Evolutionary conservation across 2,888 invertebrate species (phyloP).

Genomic region (Clivina fossor): DNA sequence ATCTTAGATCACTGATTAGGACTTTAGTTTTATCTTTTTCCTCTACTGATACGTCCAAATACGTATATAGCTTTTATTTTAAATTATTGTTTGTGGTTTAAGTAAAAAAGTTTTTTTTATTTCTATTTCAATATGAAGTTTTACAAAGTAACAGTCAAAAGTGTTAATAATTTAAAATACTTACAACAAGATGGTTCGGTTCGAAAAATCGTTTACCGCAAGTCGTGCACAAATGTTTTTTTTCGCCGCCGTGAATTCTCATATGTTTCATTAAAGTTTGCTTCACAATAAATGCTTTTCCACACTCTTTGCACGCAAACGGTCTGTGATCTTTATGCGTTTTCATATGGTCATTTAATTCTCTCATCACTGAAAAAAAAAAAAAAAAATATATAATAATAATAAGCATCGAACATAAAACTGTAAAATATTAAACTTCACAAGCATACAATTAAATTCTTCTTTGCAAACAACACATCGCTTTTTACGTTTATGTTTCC

Average conservation of each 20-base stretch:
- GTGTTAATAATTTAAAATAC: too few species aligned
- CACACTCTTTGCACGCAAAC: constrained; percentile 46
- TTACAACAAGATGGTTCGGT: constrained; percentile 47
- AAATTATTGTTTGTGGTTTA: too few species aligned
- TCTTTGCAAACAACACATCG: constrained; percentile 47
- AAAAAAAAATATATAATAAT: too few species aligned
- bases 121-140: too few species aligned
- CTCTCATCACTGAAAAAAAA: constrained; percentile 45
- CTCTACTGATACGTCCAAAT: too few species aligned
- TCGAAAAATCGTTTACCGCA: constrained; percentile 50
- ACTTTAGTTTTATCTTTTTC: too few species aligned
- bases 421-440: background rate
- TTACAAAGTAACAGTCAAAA: too few species aligned
- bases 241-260: constrained; percentile 47
- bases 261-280: constrained; percentile 47
- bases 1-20: too few species aligned
- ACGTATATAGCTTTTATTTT: too few species aligned
- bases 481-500: constrained; percentile 46
- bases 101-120: too few species aligned
- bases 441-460: constrained; percentile 46
- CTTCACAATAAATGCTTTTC: constrained; percentile 45
- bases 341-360: constrained; percentile 45
- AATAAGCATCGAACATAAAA: too few species aligned
- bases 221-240: constrained; percentile 47
- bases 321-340: constrained; percentile 47